Evolutionary conservation across 37 sponge, comb jelly and placozoan genomes (phyloP).

Genomic region (Crambe crambe): DNA sequence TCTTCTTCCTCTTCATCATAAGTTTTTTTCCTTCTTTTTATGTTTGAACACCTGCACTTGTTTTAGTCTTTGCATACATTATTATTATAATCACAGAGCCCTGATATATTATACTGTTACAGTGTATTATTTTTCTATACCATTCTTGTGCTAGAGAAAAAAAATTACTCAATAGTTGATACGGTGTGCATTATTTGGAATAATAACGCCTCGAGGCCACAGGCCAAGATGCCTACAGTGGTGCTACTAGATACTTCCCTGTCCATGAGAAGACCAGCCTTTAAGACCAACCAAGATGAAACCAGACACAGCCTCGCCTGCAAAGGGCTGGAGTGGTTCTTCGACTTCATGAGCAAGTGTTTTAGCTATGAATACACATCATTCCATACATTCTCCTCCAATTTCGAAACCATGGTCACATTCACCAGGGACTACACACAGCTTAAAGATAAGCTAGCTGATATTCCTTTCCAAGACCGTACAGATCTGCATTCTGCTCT

Average conservation of each 20-base stretch:
- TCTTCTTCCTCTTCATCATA: not conserved
- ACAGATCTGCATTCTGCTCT: constrained; percentile 70
- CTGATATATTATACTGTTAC: not conserved
- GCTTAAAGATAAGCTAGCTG: constrained; percentile 48
- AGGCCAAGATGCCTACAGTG: constrained; percentile 79
- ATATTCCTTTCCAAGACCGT: constrained; percentile 50
- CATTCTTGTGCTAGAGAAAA: no score
- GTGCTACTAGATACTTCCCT: constrained; percentile 84
- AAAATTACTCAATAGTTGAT: no score
- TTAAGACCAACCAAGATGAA: constrained; percentile 5
- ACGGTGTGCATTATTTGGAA: no score
- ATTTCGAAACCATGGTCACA: constrained; percentile 50
- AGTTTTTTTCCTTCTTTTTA: not conserved
- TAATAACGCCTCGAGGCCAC: no score
- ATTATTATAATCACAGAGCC: not conserved
- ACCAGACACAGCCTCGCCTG: constrained; percentile 51
- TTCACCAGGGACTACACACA: constrained; percentile 74
- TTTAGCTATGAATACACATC: constrained; percentile 64
- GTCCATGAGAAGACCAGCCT: constrained; percentile 79
- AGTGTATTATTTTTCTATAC: no score
- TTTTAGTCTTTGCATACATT: not conserved
- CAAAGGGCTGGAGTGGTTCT: constrained; percentile 66
- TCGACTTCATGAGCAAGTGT: constrained; percentile 41
- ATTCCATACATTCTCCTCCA: constrained; percentile 76
- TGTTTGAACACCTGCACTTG: not conserved